Percentiles rank a stretch among this genome's conserved stretches.
Conservation (phyloP, 2,888 invertebrate species). For the Subacronicta megacephala region DNA sequence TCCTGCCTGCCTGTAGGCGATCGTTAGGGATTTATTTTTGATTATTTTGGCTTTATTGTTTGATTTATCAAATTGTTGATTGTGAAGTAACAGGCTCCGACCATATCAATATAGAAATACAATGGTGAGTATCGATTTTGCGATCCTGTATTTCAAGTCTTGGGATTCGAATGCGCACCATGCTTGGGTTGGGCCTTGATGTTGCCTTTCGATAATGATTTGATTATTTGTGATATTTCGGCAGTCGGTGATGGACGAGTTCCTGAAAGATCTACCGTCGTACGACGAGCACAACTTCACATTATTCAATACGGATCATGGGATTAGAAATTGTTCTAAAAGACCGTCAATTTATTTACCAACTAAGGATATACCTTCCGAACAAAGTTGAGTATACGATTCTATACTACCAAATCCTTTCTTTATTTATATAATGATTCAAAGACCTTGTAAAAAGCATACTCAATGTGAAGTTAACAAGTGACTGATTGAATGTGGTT, state of each 20-base stretch:
- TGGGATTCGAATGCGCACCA: conserved; percentile 57
- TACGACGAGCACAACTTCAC: conserved; percentile 97
- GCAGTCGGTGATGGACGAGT: conserved; percentile 95
- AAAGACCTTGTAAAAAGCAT: conserved; percentile 9
- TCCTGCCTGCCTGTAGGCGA: conserved; percentile 46
- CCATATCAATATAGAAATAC: conserved; percentile 61
- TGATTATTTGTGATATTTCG: conserved; percentile 68
- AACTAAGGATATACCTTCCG: conserved; percentile 97
- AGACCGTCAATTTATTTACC: conserved; percentile 97
- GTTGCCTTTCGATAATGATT: conserved; percentile 52
- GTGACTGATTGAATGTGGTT: conserved; percentile 36
- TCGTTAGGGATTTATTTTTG: conserved; percentile 71
- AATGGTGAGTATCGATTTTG: conserved; percentile 71
- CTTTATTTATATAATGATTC: conserved; percentile 14
- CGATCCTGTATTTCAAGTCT: conserved; percentile 22
- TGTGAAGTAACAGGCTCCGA: conserved; percentile 49
- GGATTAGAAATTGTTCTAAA: conserved; percentile 94
- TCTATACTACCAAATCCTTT: conserved; percentile 26
- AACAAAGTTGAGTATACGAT: conserved; percentile 94
- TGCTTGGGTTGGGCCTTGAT: conserved; percentile 66
- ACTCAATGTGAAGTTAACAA: conserved; percentile 9
- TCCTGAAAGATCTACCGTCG: conserved; percentile 96
- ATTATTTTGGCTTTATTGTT: conserved; percentile 69
- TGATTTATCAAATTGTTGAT: conserved; percentile 59
- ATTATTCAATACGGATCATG: conserved; percentile 96